Evolutionary conservation across 2,113 vertebrate species (phyloP).

Genomic region (Rutilus rutilus): DNA sequence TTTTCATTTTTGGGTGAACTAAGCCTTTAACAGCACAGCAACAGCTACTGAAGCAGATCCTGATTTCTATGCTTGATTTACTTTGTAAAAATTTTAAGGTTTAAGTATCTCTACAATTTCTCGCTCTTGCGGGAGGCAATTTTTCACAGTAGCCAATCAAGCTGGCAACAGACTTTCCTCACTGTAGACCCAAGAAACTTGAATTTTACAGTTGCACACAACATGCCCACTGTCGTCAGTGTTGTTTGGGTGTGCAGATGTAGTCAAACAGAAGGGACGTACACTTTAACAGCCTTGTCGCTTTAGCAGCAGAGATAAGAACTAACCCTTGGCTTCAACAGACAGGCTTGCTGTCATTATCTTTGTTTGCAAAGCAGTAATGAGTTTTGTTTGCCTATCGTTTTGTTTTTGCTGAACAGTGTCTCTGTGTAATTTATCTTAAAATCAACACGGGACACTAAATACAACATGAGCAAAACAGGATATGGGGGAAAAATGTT

Average conservation of each 20-base stretch:
- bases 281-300: background rate
- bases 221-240: background rate
- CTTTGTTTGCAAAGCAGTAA: conserved; percentile 10
- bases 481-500: background rate
- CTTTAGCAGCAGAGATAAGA: background rate
- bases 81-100: too few species aligned
- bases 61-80: background rate
- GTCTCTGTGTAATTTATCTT: background rate
- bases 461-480: background rate
- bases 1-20: too few species aligned
- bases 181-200: background rate
- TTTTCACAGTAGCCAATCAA: too few species aligned
- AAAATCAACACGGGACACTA: background rate
- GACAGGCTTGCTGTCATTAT: background rate
- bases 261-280: background rate
- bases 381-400: background rate
- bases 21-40: background rate
- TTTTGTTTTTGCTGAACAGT: background rate
- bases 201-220: background rate
- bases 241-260: background rate
- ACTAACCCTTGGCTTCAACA: conserved; percentile 19
- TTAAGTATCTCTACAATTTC: too few species aligned
- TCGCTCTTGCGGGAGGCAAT: too few species aligned
- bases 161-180: background rate
- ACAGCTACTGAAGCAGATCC: background rate